Percentiles rank a stretch among this genome's conserved stretches.
Conservation (phyloP, 2,888 invertebrate species). For the Orthosia gothica region DNA sequence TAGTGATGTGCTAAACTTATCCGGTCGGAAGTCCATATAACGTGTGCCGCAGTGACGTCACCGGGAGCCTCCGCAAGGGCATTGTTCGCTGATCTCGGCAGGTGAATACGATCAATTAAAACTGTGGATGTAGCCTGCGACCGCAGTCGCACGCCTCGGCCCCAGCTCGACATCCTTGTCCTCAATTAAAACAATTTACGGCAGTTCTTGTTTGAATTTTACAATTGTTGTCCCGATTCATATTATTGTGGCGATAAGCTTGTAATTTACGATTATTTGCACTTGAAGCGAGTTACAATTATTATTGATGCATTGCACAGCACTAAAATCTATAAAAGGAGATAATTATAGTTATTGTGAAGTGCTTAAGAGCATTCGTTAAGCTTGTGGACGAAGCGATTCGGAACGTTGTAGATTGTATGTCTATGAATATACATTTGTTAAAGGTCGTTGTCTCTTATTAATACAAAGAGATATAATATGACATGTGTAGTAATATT, state of each 20-base stretch:
- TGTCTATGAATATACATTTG: conserved; percentile 12
- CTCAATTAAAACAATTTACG: conserved; percentile 89
- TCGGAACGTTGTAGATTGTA: conserved; percentile 18
- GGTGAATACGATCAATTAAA: conserved; percentile 79
- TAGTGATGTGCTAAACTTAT: conserved; percentile 85
- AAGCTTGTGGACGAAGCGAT: conserved; percentile 35
- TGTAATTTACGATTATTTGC: conserved; percentile 53
- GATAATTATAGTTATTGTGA: conserved; percentile 55
- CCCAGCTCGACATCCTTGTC: conserved; percentile 87
- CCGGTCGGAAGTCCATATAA: conserved; percentile 77
- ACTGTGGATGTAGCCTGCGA: conserved; percentile 70
- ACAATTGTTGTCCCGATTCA: conserved; percentile 75
- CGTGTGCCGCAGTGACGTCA: conserved; percentile 70
- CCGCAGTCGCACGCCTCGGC: conserved; percentile 73
- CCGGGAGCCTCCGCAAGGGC: conserved; percentile 74
- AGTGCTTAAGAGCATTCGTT: conserved; percentile 37
- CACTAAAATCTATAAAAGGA: conserved; percentile 54
- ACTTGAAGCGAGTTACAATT: conserved; percentile 48
- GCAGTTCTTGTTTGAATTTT: conserved; percentile 84
- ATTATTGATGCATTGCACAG: conserved; percentile 46
- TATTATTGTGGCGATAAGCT: conserved; percentile 66
- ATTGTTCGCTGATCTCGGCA: conserved; percentile 71
- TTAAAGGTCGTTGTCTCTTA: conserved; percentile 24
- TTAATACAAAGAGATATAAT: conserved; percentile 4
- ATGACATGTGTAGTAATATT: conserved; percentile 1